phyloP scores from a whole-genome alignment of 2,797 vertebrate species.

The Salmo trutta region DNA sequence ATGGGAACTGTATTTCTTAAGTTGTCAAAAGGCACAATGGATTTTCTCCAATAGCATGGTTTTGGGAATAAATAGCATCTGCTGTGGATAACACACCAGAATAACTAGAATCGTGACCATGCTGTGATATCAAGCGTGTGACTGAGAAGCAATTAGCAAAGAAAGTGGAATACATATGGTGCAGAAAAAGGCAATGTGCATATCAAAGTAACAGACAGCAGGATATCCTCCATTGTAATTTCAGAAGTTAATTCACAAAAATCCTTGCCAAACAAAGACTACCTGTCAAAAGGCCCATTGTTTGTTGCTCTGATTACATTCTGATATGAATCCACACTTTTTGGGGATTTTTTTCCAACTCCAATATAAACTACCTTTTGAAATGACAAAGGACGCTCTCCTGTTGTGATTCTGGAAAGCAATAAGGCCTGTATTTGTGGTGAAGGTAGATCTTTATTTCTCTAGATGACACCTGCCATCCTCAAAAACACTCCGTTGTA shows the following conservation, averaged over 20 bases:
- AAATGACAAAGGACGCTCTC: slow-evolving; percentile 24
- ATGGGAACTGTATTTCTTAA: not conserved
- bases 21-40: not conserved
- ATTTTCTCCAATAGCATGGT: not conserved
- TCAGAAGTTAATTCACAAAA: not conserved
- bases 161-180: slow-evolving; percentile 2
- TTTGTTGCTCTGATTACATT: not conserved
- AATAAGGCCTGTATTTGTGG: slow-evolving; percentile 50
- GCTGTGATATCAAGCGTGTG: slow-evolving; percentile 14
- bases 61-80: not conserved
- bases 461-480: slow-evolving; percentile 24
- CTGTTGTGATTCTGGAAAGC: slow-evolving; percentile 40
- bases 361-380: slow-evolving; percentile 6
- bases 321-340: not conserved
- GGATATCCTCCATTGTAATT: not conserved
- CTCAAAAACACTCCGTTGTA: slow-evolving; percentile 14
- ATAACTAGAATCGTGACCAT: not conserved
- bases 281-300: not conserved
- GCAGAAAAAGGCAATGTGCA: not conserved
- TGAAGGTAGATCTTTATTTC: slow-evolving; percentile 23
- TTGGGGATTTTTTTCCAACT: not conserved
- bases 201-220: not conserved
- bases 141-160: slow-evolving; percentile 6
- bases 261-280: not conserved
- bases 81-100: not conserved